phyloP scores from a whole-genome alignment of 53 echinoderm and acorn worm genomes.

The Henricia sp. region DNA sequence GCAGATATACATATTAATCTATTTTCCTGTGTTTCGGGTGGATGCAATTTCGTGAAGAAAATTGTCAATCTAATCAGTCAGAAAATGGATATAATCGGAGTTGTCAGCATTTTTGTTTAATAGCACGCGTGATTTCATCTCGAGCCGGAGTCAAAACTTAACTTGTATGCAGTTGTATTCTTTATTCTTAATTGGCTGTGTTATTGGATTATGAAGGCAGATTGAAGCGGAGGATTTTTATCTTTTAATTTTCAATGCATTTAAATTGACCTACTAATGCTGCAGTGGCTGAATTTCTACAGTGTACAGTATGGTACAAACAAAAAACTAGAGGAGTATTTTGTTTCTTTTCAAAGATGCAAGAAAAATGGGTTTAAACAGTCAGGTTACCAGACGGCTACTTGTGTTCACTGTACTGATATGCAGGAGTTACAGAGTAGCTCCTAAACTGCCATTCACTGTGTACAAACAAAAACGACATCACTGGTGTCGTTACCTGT shows the following conservation, averaged over 20 bases:
- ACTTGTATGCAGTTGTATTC: neutral
- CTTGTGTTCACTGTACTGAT: neutral
- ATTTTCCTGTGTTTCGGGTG: conserved; percentile 23
- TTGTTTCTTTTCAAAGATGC: neutral
- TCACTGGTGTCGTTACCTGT: conserved; percentile 26
- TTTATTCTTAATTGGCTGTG: conserved; percentile 19
- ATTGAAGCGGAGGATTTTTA: neutral
- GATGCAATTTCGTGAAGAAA: conserved; percentile 23
- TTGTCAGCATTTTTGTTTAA: too few relatives aligned
- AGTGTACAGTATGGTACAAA: conserved; percentile 7
- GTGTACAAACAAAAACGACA: conserved; percentile 22
- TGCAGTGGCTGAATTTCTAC: conserved; percentile 23
- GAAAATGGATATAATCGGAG: too few relatives aligned
- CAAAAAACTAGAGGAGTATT: neutral
- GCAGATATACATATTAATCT: conserved; percentile 9
- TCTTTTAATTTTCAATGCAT: conserved; percentile 36
- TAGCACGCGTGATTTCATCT: too few relatives aligned
- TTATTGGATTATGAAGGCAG: neutral
- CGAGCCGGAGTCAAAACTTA: neutral
- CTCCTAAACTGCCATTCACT: conserved; percentile 48
- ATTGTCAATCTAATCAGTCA: too few relatives aligned
- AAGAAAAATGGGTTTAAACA: neutral
- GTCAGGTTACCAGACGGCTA: neutral
- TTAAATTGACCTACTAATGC: conserved; percentile 54
- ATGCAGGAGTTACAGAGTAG: neutral